Evolutionary conservation across 1,140 invertebrate genomes (phyloP), one percentile per base, ranked within the genome.

Genomic region (Camponotus pennsylvanicus): DNA sequence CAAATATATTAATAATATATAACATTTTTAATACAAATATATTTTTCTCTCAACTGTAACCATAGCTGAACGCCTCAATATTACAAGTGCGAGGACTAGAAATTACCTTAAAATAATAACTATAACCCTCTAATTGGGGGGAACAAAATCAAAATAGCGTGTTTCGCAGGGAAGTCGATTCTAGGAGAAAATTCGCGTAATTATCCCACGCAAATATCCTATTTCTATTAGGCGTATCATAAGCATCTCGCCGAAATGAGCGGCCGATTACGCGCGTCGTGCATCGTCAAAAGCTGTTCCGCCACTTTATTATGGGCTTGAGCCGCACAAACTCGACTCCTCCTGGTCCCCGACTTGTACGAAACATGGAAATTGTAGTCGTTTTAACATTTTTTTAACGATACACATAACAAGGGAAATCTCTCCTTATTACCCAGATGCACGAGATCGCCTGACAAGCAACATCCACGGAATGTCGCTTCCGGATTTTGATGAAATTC

Each of bases 151-250:
- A 42, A 57, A 80, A 21, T 70, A 59, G 78, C 78, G n/a, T 57
- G 78, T 42, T 80, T 52, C 21, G 86, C 78, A 66, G 70, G 85
- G 9, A 45, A 9, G 11, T 11, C 1, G 76, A 86, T 79, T 91
- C 88, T 94, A 93, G 93, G 93, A 93, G 92, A 93, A 93, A 93
- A 52, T 52, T 92, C 88, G 75, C 71, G 85, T 92, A 92, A 94
- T 94, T 94, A 94, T 94, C 86, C 76, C 76, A 85, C 85, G 83
- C 66, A 86, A 85, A 75, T 88, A 90, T 71, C 84, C 86, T 93
- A 90, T 93, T 93, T 92, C 92, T 93, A 93, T 93, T 93, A 93
- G 71, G 37, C 40, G 15, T 76, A 82, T 88, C 84, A 85, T 87
- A 85, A 87, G 75, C 37, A 79, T 90, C 70, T 55, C 40, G n/a